Evolutionary conservation across 2,797 vertebrate species (phyloP).

Genomic region (Liparis tanakae): DNA sequence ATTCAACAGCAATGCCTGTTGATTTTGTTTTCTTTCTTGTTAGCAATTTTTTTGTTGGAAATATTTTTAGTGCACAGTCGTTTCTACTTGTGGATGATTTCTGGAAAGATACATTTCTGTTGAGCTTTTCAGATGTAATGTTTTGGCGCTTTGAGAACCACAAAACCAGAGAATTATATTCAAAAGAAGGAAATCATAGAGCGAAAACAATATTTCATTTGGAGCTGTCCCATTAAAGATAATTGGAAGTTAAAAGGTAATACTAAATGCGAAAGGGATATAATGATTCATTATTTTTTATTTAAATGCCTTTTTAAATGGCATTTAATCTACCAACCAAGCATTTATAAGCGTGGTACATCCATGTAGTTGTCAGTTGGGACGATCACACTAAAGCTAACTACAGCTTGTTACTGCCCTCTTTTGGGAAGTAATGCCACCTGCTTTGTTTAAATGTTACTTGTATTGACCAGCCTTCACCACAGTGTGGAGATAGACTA

Average conservation of each 20-base stretch:
- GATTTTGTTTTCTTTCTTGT: not conserved
- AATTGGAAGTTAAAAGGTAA: not conserved
- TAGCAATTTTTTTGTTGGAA: not conserved
- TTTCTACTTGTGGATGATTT: not conserved
- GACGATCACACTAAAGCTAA: fast-evolving
- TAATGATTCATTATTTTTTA: not conserved
- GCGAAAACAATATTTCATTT: not conserved
- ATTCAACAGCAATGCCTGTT: not conserved
- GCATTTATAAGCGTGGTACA: not conserved
- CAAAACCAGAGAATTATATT: not conserved
- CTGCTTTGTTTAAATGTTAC: not conserved
- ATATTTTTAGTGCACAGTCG: not conserved
- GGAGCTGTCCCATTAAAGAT: not conserved
- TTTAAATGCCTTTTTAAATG: not conserved
- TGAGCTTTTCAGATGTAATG: not conserved
- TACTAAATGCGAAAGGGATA: not conserved
- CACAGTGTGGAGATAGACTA: conserved; percentile 55
- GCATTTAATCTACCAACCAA: not conserved
- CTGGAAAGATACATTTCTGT: not conserved
- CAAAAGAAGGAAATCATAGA: not conserved
- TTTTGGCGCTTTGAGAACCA: not conserved
- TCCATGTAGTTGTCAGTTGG: not conserved
- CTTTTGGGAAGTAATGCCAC: conserved; percentile 48
- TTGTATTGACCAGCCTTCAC: conserved; percentile 44
- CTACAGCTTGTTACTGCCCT: conserved; percentile 67